These are phyloP conservation scores for Hormaphis cornu DNA, from an alignment of 1,140 invertebrate species.

Conservation along the genomic window DNA sequence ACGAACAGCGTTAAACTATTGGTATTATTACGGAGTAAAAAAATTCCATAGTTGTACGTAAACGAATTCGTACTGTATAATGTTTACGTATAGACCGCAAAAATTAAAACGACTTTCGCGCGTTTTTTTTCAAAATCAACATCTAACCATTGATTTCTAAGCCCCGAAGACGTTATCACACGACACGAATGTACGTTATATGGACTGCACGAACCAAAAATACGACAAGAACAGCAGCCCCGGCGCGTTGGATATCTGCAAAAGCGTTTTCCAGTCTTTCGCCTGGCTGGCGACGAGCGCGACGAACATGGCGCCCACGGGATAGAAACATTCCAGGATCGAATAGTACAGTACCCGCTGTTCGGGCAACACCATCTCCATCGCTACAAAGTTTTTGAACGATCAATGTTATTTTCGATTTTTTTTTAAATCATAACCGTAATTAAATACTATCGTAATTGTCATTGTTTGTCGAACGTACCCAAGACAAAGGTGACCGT, in stretches of 20 bases:
- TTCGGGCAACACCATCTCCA: conserved; percentile 64
- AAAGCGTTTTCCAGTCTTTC: conserved; percentile 10
- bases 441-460: neutral
- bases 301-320: conserved; percentile 56
- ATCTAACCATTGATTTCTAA: too few relatives aligned
- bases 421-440: neutral
- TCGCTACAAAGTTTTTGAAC: conserved; percentile 49
- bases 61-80: too few relatives aligned
- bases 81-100: too few relatives aligned
- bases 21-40: too few relatives aligned
- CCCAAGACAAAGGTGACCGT: conserved; percentile 54
- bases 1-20: too few relatives aligned
- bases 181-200: too few relatives aligned
- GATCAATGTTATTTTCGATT: conserved; percentile 11
- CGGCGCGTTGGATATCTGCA: conserved; percentile 44
- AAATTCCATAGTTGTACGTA: too few relatives aligned
- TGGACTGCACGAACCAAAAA: neutral
- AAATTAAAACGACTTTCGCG: too few relatives aligned
- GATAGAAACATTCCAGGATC: conserved; percentile 57
- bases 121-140: too few relatives aligned
- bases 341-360: conserved; percentile 63
- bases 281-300: conserved; percentile 52
- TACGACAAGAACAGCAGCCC: conserved; percentile 10
- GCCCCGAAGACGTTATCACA: too few relatives aligned
- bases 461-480: conserved; percentile 37